These are phyloP conservation scores for Catotricha subobsoleta DNA, from an alignment of 2,888 invertebrate genomes.

Conservation along the genomic window DNA sequence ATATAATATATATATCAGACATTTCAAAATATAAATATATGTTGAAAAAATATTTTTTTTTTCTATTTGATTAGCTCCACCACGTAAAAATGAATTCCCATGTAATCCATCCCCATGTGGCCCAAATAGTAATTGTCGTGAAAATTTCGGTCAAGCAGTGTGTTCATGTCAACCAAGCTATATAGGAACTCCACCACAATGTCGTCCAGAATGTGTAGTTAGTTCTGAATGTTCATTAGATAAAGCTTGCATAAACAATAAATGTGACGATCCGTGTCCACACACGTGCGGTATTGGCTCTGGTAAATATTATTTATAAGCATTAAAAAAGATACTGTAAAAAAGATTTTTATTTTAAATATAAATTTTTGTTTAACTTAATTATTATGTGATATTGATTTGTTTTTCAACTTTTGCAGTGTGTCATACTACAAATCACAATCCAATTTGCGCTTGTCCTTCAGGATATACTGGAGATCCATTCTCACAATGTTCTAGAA, in stretches of 20 bases:
- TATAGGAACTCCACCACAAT: conserved; percentile 59
- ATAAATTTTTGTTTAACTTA: neutral
- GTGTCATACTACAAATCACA: conserved; percentile 68
- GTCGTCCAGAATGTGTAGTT: conserved; percentile 73
- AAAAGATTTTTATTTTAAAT: no score
- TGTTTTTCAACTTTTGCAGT: no score
- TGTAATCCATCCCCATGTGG: conserved; percentile 76
- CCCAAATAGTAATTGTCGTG: conserved; percentile 69
- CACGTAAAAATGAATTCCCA: conserved; percentile 40
- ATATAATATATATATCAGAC: neutral
- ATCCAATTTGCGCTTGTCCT: conserved; percentile 73
- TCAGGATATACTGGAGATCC: conserved; percentile 75
- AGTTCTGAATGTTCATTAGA: conserved; percentile 69
- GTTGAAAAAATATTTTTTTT: conserved; percentile 8
- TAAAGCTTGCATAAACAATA: conserved; percentile 67
- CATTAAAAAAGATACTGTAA: no score
- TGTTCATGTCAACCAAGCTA: conserved; percentile 69
- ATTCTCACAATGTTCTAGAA: conserved; percentile 53
- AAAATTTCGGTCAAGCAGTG: conserved; percentile 60
- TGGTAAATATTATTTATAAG: conserved; percentile 15
- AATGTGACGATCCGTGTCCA: conserved; percentile 74
- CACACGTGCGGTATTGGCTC: conserved; percentile 75
- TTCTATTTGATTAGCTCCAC: no score
- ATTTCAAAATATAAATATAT: conserved; percentile 2
- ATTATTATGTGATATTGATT: neutral